These are phyloP conservation scores for Lymantria monacha DNA, from an alignment of 2,888 invertebrate species.

Conservation along the genomic window DNA sequence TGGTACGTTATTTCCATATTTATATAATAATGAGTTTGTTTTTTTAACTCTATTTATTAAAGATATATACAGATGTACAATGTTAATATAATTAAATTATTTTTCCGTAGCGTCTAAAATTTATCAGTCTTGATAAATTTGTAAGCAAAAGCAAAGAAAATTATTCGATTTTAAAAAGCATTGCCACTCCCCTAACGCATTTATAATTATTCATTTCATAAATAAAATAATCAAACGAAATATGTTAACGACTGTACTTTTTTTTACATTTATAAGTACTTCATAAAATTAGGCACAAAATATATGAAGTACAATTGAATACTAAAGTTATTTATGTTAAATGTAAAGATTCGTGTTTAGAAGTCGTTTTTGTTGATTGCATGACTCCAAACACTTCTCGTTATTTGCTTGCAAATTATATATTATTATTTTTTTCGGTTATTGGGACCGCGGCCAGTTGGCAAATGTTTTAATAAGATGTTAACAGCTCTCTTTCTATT, in stretches of 20 bases:
- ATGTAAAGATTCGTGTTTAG: conserved; percentile 40
- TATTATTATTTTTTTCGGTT: conserved; percentile 30
- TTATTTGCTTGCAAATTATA: conserved; percentile 55
- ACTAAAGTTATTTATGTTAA: conserved; percentile 8
- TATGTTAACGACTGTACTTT: conserved; percentile 22
- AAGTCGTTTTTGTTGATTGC: conserved; percentile 47
- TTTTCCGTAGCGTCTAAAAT: neutral
- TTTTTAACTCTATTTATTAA: neutral
- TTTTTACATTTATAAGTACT: neutral
- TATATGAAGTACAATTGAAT: neutral
- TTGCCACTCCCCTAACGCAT: neutral
- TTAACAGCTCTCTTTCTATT: conserved; percentile 9
- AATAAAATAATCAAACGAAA: neutral
- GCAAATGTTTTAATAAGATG: conserved; percentile 2
- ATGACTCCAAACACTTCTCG: conserved; percentile 15
- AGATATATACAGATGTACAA: neutral
- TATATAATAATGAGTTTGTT: neutral
- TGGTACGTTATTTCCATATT: neutral
- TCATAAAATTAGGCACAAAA: neutral
- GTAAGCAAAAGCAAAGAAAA: too few relatives aligned
- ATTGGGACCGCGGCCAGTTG: conserved; percentile 19
- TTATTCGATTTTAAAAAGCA: too few relatives aligned
- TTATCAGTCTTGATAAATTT: too few relatives aligned
- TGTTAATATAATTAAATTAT: neutral
- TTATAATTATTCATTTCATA: neutral